A percentile compares a stretch with the other conserved stretches of the same genome.
phyloP scores from a whole-genome alignment of 1,140 invertebrate species.

The Zaprionus tsacasi region DNA sequence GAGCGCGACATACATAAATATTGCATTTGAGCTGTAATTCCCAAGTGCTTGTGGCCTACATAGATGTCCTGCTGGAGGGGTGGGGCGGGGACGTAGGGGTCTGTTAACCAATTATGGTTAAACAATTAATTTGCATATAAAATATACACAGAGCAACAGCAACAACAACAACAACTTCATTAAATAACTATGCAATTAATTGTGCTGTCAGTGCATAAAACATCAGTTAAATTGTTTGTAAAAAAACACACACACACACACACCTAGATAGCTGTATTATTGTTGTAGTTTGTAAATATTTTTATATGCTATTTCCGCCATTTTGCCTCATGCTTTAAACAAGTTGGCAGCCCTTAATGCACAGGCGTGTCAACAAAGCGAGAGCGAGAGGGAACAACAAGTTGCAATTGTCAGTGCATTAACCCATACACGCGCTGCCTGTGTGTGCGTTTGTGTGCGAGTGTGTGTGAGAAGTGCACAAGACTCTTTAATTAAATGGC shows the following conservation, averaged over 20 bases:
- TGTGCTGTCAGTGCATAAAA: constrained; percentile 42
- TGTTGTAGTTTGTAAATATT: constrained; percentile 37
- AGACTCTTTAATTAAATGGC: constrained; percentile 64
- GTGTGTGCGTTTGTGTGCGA: constrained; percentile 27
- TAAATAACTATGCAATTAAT: constrained; percentile 29
- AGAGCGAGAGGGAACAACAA: constrained; percentile 21
- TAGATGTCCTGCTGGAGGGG: neutral
- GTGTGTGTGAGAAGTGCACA: constrained; percentile 29
- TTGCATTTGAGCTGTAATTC: constrained; percentile 15
- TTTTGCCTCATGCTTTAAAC: constrained; percentile 23
- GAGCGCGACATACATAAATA: constrained; percentile 27
- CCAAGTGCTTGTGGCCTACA: constrained; percentile 11
- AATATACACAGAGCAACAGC: neutral
- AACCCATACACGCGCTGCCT: constrained; percentile 36
- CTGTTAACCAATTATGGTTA: constrained; percentile 25
- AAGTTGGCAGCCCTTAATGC: constrained; percentile 57
- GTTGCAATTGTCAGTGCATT: constrained; percentile 65
- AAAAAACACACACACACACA: constrained; percentile 2
- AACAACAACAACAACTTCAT: constrained; percentile 11
- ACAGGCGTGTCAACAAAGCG: constrained; percentile 55
- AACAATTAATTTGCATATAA: constrained; percentile 47
- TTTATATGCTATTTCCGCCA: constrained; percentile 40
- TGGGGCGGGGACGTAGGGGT: too few species aligned
- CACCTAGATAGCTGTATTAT: constrained; percentile 16
- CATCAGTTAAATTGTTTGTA: constrained; percentile 44